Percentiles rank a stretch among this genome's conserved stretches.
Evolutionary conservation across 2,113 vertebrate species (phyloP).

Genomic region (Anarrhichthys ocellatus): DNA sequence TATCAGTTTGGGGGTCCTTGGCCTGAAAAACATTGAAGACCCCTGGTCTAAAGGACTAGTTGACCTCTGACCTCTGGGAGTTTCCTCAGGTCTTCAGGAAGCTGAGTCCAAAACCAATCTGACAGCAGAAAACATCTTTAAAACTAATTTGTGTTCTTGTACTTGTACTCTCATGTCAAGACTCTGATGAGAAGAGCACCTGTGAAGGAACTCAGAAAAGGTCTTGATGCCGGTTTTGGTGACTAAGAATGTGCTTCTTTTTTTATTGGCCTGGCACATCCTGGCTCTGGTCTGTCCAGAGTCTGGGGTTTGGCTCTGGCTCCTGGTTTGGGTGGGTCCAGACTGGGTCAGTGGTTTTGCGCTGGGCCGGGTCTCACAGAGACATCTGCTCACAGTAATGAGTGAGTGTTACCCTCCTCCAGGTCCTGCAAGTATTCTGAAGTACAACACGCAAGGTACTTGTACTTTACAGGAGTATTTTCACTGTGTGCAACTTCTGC

Average conservation of each 20-base stretch:
- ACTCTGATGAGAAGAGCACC: slow-evolving; percentile 33
- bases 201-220: neutral
- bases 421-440: no score
- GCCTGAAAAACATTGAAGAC: no score
- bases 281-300: slow-evolving; percentile 50
- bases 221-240: slow-evolving; percentile 23
- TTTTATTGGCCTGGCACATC: slow-evolving; percentile 24
- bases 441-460: no score
- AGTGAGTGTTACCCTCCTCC: no score
- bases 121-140: neutral
- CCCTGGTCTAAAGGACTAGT: no score
- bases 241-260: slow-evolving; percentile 34
- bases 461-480: no score
- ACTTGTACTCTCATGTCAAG: no score
- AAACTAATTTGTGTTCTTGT: neutral
- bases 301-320: slow-evolving; percentile 56
- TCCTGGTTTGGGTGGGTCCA: slow-evolving; percentile 70
- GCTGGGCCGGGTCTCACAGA: slow-evolving; percentile 25
- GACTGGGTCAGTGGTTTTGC: slow-evolving; percentile 56
- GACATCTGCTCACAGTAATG: slow-evolving; percentile 20
- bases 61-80: no score
- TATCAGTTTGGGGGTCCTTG: no score
- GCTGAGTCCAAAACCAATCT: no score
- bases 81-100: no score
- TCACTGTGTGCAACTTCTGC: no score